These are phyloP conservation scores for Temnothorax nylanderi DNA, from an alignment of 1,140 invertebrate genomes.

Conservation along the genomic window DNA sequence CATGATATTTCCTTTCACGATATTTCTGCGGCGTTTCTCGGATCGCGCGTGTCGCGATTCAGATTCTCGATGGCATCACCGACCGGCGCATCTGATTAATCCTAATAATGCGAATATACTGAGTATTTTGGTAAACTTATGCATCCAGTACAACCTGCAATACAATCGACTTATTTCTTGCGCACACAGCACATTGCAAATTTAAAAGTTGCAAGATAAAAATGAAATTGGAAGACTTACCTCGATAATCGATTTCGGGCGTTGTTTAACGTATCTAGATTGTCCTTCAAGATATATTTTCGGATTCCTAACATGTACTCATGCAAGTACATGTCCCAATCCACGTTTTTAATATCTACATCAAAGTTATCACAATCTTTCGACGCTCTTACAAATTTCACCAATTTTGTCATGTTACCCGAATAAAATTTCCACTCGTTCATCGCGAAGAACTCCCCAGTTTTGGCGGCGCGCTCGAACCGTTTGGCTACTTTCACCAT, in stretches of 20 bases:
- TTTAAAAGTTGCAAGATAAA: neutral
- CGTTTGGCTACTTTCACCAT: conserved; percentile 94
- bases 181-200: neutral
- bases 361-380: conserved; percentile 88
- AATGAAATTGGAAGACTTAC: conserved; percentile 79
- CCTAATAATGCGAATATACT: conserved; percentile 77
- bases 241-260: conserved; percentile 89
- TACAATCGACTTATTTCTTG: conserved; percentile 27
- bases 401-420: conserved; percentile 90
- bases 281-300: conserved; percentile 92
- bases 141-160: conserved; percentile 83
- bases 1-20: neutral
- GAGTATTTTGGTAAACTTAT: conserved; percentile 79
- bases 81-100: conserved; percentile 73
- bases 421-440: conserved; percentile 95
- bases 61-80: conserved; percentile 72
- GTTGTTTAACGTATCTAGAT: conserved; percentile 87
- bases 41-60: neutral
- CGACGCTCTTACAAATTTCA: conserved; percentile 86
- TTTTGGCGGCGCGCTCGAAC: conserved; percentile 91
- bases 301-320: conserved; percentile 93
- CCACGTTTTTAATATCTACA: conserved; percentile 87
- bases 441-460: conserved; percentile 94
- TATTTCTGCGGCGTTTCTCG: neutral
- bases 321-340: conserved; percentile 90